Percentiles rank a stretch among this genome's conserved stretches.
phyloP scores from a whole-genome alignment of 2,797 vertebrate species.

The Pseudotriccus pelzelni region DNA sequence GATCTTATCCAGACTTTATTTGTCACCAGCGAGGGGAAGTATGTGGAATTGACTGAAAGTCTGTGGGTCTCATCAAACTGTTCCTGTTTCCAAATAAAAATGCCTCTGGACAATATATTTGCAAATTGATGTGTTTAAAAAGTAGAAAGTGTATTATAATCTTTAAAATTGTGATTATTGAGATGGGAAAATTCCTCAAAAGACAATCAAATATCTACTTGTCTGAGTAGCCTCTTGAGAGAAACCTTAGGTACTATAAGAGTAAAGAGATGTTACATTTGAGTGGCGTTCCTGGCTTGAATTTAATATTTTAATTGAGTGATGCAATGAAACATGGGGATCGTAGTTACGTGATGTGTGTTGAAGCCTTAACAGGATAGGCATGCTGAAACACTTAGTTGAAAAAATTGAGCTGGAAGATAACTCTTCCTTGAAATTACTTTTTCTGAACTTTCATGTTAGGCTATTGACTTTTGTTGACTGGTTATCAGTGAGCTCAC shows the following conservation, averaged over 20 bases:
- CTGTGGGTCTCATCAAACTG: not conserved
- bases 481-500: not conserved
- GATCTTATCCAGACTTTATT: not conserved
- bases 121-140: not conserved
- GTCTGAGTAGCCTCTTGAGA: not conserved
- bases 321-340: not conserved
- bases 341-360: not conserved
- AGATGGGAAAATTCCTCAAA: not conserved
- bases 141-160: no score
- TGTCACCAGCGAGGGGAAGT: not conserved
- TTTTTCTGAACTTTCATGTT: not conserved
- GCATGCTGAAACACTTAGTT: not conserved
- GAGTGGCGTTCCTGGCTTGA: not conserved
- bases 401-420: not conserved
- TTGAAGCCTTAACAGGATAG: not conserved
- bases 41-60: not conserved
- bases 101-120: not conserved
- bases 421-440: not conserved
- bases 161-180: not conserved
- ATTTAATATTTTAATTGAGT: not conserved
- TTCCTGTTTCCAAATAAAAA: not conserved
- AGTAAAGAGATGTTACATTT: not conserved
- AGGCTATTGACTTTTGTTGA: not conserved
- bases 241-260: not conserved
- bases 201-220: not conserved